Evolutionary conservation across 1,140 invertebrate species (phyloP).

Genomic region (Bathynomus jamesi): DNA sequence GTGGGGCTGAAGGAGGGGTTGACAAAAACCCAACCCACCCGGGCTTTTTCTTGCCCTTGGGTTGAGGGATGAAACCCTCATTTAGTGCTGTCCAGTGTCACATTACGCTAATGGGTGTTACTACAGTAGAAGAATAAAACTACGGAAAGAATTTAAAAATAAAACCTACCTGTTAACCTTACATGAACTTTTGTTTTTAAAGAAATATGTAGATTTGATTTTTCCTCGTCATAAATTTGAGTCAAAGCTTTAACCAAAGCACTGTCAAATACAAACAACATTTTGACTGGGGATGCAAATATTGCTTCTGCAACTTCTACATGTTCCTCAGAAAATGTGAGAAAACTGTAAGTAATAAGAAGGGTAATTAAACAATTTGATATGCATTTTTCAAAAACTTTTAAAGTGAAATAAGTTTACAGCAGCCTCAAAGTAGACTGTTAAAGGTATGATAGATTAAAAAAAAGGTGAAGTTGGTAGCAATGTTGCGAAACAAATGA

Average conservation of each 20-base stretch:
- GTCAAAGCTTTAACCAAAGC: not conserved
- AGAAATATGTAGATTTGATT: not conserved
- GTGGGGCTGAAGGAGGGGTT: too few species aligned
- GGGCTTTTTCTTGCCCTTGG: too few species aligned
- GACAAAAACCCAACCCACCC: too few species aligned
- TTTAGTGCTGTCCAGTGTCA: not conserved
- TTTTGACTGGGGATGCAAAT: not conserved
- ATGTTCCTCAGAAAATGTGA: not conserved
- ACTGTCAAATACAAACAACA: not conserved
- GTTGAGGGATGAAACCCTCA: too few species aligned
- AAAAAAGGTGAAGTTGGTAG: not conserved
- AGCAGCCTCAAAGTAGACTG: not conserved
- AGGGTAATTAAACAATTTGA: not conserved
- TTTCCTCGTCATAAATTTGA: not conserved
- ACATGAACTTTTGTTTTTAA: not conserved
- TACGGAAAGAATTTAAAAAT: not conserved
- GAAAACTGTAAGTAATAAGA: not conserved
- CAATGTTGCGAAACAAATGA: not conserved
- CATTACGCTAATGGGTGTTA: not conserved
- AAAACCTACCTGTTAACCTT: not conserved
- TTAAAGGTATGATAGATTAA: not conserved
- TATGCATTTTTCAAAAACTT: not conserved
- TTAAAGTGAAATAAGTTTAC: not conserved
- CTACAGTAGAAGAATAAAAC: not conserved
- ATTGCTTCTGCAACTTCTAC: not conserved